These are phyloP conservation scores for Macroglossus sobrinus DNA, from an alignment of 2,113 vertebrate genomes.

Conservation along the genomic window DNA sequence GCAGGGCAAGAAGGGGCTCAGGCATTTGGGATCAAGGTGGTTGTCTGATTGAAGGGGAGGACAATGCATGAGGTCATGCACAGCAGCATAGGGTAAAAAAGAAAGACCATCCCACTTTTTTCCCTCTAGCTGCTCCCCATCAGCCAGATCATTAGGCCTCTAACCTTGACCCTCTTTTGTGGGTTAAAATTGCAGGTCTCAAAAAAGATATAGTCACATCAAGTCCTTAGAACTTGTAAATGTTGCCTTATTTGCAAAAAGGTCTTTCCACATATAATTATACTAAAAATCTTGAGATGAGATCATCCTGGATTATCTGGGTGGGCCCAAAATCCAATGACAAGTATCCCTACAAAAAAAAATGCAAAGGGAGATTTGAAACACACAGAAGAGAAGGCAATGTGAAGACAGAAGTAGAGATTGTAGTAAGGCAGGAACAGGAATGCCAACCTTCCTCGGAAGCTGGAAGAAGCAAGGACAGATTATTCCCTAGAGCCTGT, in stretches of 20 bases:
- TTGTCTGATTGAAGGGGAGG: not conserved
- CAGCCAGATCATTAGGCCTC: not conserved
- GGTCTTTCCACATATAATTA: not conserved
- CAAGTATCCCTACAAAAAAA: not conserved
- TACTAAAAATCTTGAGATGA: not conserved
- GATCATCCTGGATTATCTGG: not conserved
- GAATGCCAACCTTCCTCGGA: not conserved
- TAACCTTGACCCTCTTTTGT: not conserved
- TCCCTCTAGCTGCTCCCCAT: not conserved
- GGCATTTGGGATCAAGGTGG: not conserved
- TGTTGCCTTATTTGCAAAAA: not conserved
- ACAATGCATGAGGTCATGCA: accelerated
- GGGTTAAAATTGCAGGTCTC: not conserved
- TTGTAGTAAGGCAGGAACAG: not conserved
- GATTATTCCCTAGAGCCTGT: not conserved
- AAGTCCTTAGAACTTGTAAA: not conserved
- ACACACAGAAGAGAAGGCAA: not conserved
- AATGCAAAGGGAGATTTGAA: not conserved
- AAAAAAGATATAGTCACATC: not conserved
- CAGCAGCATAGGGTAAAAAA: not conserved
- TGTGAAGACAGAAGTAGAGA: not conserved
- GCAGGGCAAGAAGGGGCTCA: not conserved
- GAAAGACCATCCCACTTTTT: not conserved
- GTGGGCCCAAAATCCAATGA: not conserved
- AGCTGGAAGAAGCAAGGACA: not conserved